phyloP scores from a whole-genome alignment of 2,797 vertebrate species.

The Lates japonicus region DNA sequence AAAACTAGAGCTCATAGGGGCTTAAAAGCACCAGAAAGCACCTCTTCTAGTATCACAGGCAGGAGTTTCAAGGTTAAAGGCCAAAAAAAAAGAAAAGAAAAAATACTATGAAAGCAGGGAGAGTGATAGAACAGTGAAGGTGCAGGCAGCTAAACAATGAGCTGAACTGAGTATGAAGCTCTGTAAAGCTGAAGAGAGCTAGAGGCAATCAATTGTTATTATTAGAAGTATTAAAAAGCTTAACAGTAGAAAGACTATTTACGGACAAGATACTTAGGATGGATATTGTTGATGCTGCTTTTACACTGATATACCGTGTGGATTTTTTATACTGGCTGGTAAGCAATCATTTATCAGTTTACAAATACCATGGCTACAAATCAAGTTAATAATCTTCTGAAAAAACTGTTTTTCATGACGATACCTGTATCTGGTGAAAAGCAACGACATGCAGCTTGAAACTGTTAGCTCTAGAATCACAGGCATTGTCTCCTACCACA shows the following conservation, averaged over 20 bases:
- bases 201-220: not conserved
- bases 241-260: not conserved
- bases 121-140: not conserved
- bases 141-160: not conserved
- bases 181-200: not conserved
- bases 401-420: not conserved
- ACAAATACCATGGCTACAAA: not conserved
- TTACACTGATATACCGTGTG: not conserved
- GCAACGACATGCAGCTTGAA: conserved; percentile 25
- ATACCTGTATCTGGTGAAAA: conserved; percentile 26
- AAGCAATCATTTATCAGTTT: not conserved
- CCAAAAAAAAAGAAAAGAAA: not conserved
- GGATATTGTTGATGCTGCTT: not conserved
- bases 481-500: conserved; percentile 35
- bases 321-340: not conserved
- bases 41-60: conserved; percentile 5
- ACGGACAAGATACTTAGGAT: not conserved
- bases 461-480: conserved; percentile 31
- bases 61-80: not conserved
- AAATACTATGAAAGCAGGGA: not conserved
- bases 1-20: not conserved
- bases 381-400: not conserved
- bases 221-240: not conserved
- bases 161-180: not conserved
- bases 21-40: conserved; percentile 24